A percentile compares a stretch with the other conserved stretches of the same genome.
These are phyloP conservation scores for Brachyhypopomus gauderio DNA, from an alignment of 2,113 vertebrate genomes.

Conservation along the genomic window DNA sequence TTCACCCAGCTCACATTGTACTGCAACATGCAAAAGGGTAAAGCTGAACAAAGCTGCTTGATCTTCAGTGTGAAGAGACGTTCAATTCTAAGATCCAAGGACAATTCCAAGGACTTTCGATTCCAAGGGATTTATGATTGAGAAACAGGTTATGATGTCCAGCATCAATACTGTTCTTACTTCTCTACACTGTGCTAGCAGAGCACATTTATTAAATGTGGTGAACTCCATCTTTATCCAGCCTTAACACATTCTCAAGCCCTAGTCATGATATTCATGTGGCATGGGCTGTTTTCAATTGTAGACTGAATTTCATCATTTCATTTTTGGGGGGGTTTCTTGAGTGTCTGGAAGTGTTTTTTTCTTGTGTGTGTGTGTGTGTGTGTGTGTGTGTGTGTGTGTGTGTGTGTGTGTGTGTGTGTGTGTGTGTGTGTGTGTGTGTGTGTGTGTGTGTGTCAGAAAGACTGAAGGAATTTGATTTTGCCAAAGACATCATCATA, in stretches of 20 bases:
- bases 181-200: slow-evolving; percentile 18
- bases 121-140: slow-evolving; percentile 17
- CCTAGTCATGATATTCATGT: slow-evolving; percentile 52
- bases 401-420: neutral
- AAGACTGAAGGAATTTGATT: slow-evolving; percentile 30
- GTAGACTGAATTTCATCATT: slow-evolving; percentile 40
- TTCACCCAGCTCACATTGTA: slow-evolving; percentile 90
- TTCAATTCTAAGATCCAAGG: slow-evolving; percentile 1
- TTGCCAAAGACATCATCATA: slow-evolving; percentile 41
- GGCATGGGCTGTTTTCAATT: slow-evolving; percentile 38
- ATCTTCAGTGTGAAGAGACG: neutral
- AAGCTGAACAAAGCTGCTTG: neutral
- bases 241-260: slow-evolving; percentile 53
- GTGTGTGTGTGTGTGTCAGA: neutral
- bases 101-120: too few species aligned
- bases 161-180: slow-evolving; percentile 50
- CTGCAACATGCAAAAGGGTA: slow-evolving; percentile 60
- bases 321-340: slow-evolving; percentile 26
- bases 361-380: neutral
- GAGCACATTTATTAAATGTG: slow-evolving; percentile 48
- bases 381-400: slow-evolving; percentile 15
- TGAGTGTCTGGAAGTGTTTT: slow-evolving; percentile 11
- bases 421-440: slow-evolving; percentile 6
- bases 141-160: slow-evolving; percentile 28
- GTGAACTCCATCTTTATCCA: slow-evolving; percentile 54